Conservation (phyloP, 53 echinoderm and acorn worm genomes). For the Pentamera pediparva region DNA sequence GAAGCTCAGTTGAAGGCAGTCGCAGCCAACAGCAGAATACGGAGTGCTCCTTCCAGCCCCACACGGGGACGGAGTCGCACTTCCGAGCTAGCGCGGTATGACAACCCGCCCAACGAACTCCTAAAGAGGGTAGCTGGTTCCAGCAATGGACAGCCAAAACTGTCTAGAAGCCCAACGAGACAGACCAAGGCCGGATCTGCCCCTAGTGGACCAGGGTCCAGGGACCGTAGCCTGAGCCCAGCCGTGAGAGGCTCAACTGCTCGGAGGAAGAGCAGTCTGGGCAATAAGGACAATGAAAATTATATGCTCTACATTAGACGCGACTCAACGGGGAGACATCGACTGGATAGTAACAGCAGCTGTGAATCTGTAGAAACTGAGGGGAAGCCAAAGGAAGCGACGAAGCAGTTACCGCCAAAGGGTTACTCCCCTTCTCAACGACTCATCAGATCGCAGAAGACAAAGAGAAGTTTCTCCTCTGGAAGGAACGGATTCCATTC, state of each 20-base stretch:
- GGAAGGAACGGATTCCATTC: slow-evolving; percentile 27
- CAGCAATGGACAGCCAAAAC: neutral
- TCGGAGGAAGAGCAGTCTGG: slow-evolving; percentile 14
- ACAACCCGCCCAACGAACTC: slow-evolving; percentile 19
- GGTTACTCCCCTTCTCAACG: slow-evolving; percentile 13
- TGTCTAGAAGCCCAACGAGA: slow-evolving; percentile 8
- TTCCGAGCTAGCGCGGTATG: slow-evolving; percentile 4
- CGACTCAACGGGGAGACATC: slow-evolving; percentile 67
- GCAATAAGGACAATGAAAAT: slow-evolving; percentile 35
- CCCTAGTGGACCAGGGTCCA: neutral
- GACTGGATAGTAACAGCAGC: slow-evolving; percentile 81
- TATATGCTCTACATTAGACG: slow-evolving; percentile 60
- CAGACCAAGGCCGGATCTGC: slow-evolving; percentile 1
- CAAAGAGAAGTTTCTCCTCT: slow-evolving; percentile 21
- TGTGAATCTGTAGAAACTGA: slow-evolving; percentile 67
- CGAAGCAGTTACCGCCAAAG: neutral
- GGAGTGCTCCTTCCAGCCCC: slow-evolving; percentile 83
- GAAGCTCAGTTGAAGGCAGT: slow-evolving; percentile 31
- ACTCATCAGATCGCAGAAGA: slow-evolving; percentile 12
- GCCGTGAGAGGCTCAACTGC: slow-evolving; percentile 10
- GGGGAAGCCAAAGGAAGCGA: neutral
- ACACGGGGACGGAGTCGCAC: slow-evolving; percentile 44
- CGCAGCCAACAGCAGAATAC: slow-evolving; percentile 1
- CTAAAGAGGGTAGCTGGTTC: slow-evolving; percentile 16
- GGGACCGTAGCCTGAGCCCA: slow-evolving; percentile 22